Evolutionary conservation across 2,888 invertebrate species (phyloP).

Genomic region (Chironomus riparius): DNA sequence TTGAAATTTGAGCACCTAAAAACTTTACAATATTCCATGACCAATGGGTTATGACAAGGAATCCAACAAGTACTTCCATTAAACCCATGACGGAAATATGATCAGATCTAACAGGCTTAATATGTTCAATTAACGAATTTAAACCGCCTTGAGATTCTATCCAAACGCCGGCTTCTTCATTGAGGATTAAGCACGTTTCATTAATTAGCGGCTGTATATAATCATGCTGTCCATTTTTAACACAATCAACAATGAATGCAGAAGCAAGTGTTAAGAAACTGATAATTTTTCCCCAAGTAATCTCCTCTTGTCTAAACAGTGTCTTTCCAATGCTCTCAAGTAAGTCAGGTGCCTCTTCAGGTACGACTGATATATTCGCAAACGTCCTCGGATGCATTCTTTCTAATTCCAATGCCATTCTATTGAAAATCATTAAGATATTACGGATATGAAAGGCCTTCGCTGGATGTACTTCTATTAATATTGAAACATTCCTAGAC

Average conservation of each 20-base stretch:
- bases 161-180: conserved; percentile 14
- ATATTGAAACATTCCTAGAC: conserved; percentile 7
- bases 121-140: neutral
- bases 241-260: conserved; percentile 3
- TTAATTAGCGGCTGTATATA: conserved; percentile 4
- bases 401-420: conserved; percentile 9
- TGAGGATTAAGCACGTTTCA: neutral
- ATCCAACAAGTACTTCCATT: conserved; percentile 1
- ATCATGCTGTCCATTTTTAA: conserved; percentile 3
- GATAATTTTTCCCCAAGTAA: conserved; percentile 22
- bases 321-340: neutral
- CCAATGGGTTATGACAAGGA: neutral
- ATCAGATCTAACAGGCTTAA: conserved; percentile 7
- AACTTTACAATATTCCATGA: neutral
- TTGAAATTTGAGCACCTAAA: neutral
- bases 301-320: neutral
- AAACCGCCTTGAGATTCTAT: conserved; percentile 12
- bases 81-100: conserved; percentile 3
- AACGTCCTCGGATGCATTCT: neutral
- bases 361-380: neutral
- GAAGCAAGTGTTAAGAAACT: conserved; percentile 11
- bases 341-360: neutral
- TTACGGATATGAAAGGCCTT: neutral
- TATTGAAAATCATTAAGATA: conserved; percentile 2
- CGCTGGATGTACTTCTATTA: neutral